phyloP scores from a whole-genome alignment of 1,140 invertebrate species.

The Kradibia gibbosae region DNA sequence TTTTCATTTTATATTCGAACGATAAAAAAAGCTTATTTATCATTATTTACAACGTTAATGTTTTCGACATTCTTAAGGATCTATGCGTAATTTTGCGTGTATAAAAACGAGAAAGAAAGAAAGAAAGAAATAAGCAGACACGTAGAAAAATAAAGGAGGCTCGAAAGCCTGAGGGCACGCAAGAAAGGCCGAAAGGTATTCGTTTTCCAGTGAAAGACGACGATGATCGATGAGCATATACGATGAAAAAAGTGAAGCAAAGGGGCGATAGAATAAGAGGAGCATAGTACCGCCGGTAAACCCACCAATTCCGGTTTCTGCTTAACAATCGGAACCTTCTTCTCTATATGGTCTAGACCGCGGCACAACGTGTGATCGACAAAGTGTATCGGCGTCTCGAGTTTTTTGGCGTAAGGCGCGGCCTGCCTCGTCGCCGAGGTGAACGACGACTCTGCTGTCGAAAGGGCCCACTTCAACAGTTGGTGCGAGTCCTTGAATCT shows the following conservation, averaged over 20 bases:
- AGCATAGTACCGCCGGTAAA: not conserved
- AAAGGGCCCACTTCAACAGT: conserved; percentile 79
- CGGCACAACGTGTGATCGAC: conserved; percentile 79
- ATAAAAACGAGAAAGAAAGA: too few relatives aligned
- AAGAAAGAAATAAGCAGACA: too few relatives aligned
- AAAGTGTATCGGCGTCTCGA: conserved; percentile 77
- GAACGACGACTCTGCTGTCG: conserved; percentile 79
- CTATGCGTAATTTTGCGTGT: too few relatives aligned
- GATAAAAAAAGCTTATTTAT: too few relatives aligned
- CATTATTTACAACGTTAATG: too few relatives aligned
- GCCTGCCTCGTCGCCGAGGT: conserved; percentile 75
- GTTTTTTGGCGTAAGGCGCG: conserved; percentile 75
- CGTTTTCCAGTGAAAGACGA: too few relatives aligned
- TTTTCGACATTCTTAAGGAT: too few relatives aligned
- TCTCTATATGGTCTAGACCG: conserved; percentile 79
- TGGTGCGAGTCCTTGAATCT: conserved; percentile 73
- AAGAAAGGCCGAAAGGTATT: not conserved
- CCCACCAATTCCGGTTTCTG: conserved; percentile 75
- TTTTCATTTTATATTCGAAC: too few relatives aligned
- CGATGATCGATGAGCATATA: too few relatives aligned
- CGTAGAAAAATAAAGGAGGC: too few relatives aligned
- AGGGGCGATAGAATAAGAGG: not conserved
- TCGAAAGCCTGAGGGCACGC: too few relatives aligned
- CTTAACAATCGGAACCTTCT: conserved; percentile 79
- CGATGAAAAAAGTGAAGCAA: not conserved